Base-by-base conservation (phyloP, 2,888 invertebrate genomes). In the Ephialtes manifestator region DNA sequence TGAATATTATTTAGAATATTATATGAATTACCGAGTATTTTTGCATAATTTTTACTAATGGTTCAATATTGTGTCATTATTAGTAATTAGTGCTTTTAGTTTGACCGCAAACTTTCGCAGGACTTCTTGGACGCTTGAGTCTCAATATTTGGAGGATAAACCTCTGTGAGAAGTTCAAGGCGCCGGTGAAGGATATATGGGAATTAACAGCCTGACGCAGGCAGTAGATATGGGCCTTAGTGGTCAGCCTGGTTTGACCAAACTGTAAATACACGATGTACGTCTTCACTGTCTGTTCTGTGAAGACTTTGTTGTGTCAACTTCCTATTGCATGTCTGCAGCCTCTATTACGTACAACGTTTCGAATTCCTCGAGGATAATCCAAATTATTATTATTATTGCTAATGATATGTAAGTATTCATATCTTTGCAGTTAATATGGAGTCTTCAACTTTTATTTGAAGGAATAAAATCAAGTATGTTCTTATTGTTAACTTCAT, bases 161-260 rank as follows among this genome's bases (percentile, higher is more conserved):
- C 58, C 63, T 48, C 65, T 78, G 65, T 2, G 77, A 63, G 18
- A 65, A 71, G 68, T 60, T 60, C 63, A 46, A 71, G 68, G 72
- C 11, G 11, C 39, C 46, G 15, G 28, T 53, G 58, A 31, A 53
- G 55, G 55, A 72, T 18, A 72, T 18, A 7, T 24, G 53, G 0
- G 13, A 48, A 13, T 46, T 60, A 31, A 28, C 53, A 71, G 70
- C 72, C 63, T 46, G 43, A 81, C 51, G 60, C 70, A 67, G 48
- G 13, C 28, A 46, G 48, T 65, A 53, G 65, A 81, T 81, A 24
- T 67, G 71, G 77, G 75, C 70, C 53, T 81, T 79, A 63, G 70
- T 58, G 79, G 71, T 82, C 39, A 67, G 68, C 75, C 78, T 65
- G 58, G 53, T 53, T 79, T 82, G 82, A 82, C 80, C 81, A 39